Evolutionary conservation across 1,140 invertebrate genomes (phyloP), one percentile per base, ranked within the genome.

Genomic region (Heliconius hewitsoni): DNA sequence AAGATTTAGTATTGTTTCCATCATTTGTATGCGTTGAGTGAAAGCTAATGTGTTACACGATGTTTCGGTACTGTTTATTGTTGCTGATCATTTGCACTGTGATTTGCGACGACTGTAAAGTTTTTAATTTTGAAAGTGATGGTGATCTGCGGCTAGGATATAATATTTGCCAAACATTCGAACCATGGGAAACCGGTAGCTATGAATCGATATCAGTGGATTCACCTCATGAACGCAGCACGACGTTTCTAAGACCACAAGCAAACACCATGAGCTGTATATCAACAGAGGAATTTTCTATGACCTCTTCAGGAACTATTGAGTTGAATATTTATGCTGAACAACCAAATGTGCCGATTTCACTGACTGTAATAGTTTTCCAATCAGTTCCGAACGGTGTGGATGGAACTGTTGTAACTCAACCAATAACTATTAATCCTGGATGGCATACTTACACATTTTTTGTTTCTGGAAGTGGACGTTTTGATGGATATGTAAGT

Each of bases 401-500:
- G 11, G 76, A 77, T 50, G 55, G 23, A n/a, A 66, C 55, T 16
- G 46, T 74, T 66, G 16, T 27, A n/a, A 52, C 72, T 23, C 55
- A 23, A 57, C 55, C n/a, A 57, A 23, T 57, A 23, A 23, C 55
- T 11, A 57, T 57, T 11, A 23, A n/a, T 23, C 3, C 55, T 8
- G 72, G 72, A 19, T 78, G 77, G 77, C 77, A 70, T 70, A 60
- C 71, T 37, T 34, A 73, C 5, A 78, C 19, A 1, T 30, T 78
- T 19, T 0, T 34, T 23, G 27, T 78, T 9, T 4, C 16, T 27
- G 76, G 71, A 55, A 27, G 46, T 57, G 66, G 57, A 11, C 73
- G 50, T 42, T 87, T 81, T 57, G 57, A 82, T 30, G 86, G 84
- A 42, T 87, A 85, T 77, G 86, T 87, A 82, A 85, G 86, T 85